A percentile compares a stretch with the other conserved stretches of the same genome.
These are phyloP conservation scores for Holcopasites calliopsidis DNA, from an alignment of 1,140 invertebrate genomes.

Conservation along the genomic window DNA sequence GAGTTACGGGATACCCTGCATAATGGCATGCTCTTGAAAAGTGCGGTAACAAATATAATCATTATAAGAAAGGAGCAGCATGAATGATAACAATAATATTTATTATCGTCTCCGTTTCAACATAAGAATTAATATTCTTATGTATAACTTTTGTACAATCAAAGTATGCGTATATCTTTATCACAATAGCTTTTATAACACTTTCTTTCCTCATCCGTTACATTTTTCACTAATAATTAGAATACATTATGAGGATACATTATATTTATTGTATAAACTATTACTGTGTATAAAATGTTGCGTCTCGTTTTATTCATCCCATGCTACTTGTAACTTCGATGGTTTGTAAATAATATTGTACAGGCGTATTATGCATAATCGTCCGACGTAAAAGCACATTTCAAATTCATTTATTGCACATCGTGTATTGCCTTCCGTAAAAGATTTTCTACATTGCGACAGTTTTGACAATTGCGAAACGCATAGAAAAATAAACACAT, in stretches of 20 bases:
- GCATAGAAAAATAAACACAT: neutral
- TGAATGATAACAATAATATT: neutral
- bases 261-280: neutral
- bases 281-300: neutral
- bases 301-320: neutral
- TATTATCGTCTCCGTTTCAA: neutral
- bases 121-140: neutral
- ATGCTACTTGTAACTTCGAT: no score
- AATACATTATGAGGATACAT: neutral
- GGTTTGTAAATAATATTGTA: constrained; percentile 1
- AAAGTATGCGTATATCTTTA: neutral
- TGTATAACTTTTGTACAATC: neutral
- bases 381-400: constrained; percentile 5
- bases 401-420: constrained; percentile 27
- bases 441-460: neutral
- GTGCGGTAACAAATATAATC: no score
- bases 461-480: neutral
- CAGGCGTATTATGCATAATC: neutral
- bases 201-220: neutral
- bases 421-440: constrained; percentile 4
- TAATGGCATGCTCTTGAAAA: no score
- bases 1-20: no score
- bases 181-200: neutral
- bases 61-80: no score
- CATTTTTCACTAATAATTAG: neutral